These are phyloP conservation scores for Tragopan temminckii DNA, from an alignment of 2,797 vertebrate species.

Conservation along the genomic window DNA sequence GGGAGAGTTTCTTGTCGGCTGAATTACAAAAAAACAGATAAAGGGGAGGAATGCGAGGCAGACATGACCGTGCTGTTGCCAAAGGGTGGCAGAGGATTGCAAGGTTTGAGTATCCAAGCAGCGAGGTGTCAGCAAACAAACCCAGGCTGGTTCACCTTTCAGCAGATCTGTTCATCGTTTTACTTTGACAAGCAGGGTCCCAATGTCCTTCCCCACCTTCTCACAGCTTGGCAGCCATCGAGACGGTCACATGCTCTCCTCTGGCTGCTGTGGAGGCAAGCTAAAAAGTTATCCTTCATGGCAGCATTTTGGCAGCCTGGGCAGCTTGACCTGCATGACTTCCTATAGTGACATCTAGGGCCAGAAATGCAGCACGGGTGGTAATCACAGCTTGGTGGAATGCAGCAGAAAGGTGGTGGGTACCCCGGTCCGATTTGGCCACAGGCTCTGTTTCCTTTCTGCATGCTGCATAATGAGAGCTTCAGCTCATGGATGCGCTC, in stretches of 20 bases:
- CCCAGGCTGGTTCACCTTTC: slow-evolving; percentile 18
- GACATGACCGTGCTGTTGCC: background rate
- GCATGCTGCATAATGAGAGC: background rate
- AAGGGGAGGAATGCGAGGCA: slow-evolving; percentile 20
- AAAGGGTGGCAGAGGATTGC: slow-evolving; percentile 42
- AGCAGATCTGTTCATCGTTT: background rate
- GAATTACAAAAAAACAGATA: background rate
- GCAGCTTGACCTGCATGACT: background rate
- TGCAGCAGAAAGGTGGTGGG: background rate
- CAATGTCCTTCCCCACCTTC: background rate
- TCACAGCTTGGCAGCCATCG: background rate
- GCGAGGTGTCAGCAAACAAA: slow-evolving; percentile 61
- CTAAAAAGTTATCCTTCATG: background rate
- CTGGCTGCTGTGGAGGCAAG: background rate
- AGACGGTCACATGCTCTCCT: background rate
- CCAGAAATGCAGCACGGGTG: background rate
- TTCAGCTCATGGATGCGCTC: background rate
- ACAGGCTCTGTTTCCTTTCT: background rate
- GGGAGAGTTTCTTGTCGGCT: background rate
- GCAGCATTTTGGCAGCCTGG: background rate
- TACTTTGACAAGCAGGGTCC: background rate
- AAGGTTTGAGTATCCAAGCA: slow-evolving; percentile 9
- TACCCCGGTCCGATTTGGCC: background rate
- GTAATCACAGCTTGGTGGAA: background rate
- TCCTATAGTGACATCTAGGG: background rate